A percentile compares a stretch with the other conserved stretches of the same genome.
Conservation (phyloP, 1,140 invertebrate species). For the Drosophila mayri region DNA sequence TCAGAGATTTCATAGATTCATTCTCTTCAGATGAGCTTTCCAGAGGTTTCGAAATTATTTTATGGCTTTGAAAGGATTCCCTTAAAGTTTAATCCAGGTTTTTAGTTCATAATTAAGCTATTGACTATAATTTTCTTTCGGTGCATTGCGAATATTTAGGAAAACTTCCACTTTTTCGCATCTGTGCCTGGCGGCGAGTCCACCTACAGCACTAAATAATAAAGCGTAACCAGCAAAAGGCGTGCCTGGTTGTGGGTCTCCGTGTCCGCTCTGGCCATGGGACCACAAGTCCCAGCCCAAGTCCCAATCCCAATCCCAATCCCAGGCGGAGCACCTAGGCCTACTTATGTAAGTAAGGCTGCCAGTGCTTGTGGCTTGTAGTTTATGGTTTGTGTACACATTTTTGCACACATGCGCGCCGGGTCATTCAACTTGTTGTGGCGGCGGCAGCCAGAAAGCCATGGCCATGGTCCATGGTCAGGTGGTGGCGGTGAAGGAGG, state of each 20-base stretch:
- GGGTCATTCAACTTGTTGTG: slow-evolving; percentile 76
- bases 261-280: slow-evolving; percentile 32
- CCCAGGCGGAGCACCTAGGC: slow-evolving; percentile 59
- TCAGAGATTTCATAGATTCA: background rate
- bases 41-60: too few relatives aligned
- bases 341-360: slow-evolving; percentile 80
- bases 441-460: slow-evolving; percentile 54
- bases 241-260: slow-evolving; percentile 56
- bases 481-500: slow-evolving; percentile 27
- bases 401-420: slow-evolving; percentile 82
- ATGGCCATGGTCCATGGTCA: slow-evolving; percentile 68
- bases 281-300: slow-evolving; percentile 10
- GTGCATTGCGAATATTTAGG: slow-evolving; percentile 60
- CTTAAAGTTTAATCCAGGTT: too few relatives aligned
- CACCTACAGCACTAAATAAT: slow-evolving; percentile 80
- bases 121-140: background rate
- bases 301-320: slow-evolving; percentile 14
- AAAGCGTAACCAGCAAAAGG: slow-evolving; percentile 82
- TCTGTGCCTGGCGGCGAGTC: slow-evolving; percentile 45
- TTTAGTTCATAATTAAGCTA: background rate
- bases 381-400: slow-evolving; percentile 84
- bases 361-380: slow-evolving; percentile 73
- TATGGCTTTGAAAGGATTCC: too few relatives aligned
- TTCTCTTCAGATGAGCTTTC: background rate
- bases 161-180: slow-evolving; percentile 77